phyloP scores from a whole-genome alignment of 2,113 vertebrate species.

The Anthoscopus minutus region DNA sequence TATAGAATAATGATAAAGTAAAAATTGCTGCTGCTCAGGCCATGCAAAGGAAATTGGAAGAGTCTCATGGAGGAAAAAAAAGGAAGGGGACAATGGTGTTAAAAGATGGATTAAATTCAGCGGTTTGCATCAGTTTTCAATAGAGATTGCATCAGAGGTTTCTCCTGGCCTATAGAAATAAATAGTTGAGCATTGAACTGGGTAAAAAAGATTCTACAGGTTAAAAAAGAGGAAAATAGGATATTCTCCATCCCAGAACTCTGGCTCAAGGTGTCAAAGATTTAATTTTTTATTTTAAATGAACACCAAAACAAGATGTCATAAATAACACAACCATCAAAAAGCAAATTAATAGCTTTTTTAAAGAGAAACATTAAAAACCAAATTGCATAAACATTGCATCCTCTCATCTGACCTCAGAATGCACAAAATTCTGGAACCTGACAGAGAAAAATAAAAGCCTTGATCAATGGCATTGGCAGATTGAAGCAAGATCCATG shows the following conservation, averaged over 20 bases:
- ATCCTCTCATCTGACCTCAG: background rate
- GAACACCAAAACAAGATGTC: background rate
- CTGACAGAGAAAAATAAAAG: background rate
- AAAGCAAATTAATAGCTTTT: background rate
- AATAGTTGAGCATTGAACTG: background rate
- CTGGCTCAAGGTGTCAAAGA: background rate
- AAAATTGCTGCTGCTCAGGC: background rate
- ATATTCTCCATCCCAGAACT: background rate
- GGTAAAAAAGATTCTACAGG: background rate
- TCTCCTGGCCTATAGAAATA: background rate
- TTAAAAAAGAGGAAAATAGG: background rate
- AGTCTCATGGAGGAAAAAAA: background rate
- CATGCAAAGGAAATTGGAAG: constrained; percentile 1
- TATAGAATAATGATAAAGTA: background rate
- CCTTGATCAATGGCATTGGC: background rate
- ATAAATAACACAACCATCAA: background rate
- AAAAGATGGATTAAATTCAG: background rate
- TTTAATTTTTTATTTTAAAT: background rate
- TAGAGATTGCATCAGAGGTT: background rate
- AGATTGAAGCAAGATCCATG: background rate
- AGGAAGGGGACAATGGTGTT: background rate
- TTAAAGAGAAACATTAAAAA: background rate
- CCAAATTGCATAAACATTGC: background rate
- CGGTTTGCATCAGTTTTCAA: background rate
- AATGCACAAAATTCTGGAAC: background rate